Base-by-base conservation (phyloP, 2,888 invertebrate species). In the Erannis defoliaria region DNA sequence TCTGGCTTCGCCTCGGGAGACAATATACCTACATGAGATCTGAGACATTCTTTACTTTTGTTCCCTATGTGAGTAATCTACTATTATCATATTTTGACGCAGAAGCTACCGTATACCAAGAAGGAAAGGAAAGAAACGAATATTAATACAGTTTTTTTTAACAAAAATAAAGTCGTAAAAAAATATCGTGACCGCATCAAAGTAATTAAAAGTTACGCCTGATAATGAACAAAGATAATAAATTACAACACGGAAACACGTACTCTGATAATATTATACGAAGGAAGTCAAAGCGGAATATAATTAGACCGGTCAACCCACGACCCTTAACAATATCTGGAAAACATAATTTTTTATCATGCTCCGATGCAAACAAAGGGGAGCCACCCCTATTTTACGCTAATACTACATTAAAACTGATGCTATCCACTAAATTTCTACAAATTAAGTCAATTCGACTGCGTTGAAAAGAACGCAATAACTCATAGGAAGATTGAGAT, bases 201-300 rank as follows among this genome's bases (percentile, higher is more conserved):
- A 35, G 51, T 50, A 51, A 62, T 56, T 53, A 40, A 43, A 62
- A 55, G 29, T 51, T 38, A 35, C 26, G 43, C 46, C 40, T 18
- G 62, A 56, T 53, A 62, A 53, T 29, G 48, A 46, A 46, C 40
- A 14, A 12, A 50, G 55, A 51, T 53, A 56, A 62, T 53, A 40
- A 29, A 59, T 70, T 66, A 31, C 54, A 62, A 40, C 14, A 64
- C 61, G 63, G 63, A 65, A 64, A 40, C 64, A 66, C 60, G 67
- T 67, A 50, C 49, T 31, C 19, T 46, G 63, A 66, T 70, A 70
- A 59, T n/a, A 21, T 51, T 57, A 53, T 45, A 63, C 29, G 38
- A 55, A 55, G 60, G 40, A 64, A 60, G 43, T 54, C 64, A 62
- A 57, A 67, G 35, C 33, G 38, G 23, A 49, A 40, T 43, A 49